Evolutionary conservation across 2,797 vertebrate species (phyloP).

Genomic region (Triplophysa yarkandensis): DNA sequence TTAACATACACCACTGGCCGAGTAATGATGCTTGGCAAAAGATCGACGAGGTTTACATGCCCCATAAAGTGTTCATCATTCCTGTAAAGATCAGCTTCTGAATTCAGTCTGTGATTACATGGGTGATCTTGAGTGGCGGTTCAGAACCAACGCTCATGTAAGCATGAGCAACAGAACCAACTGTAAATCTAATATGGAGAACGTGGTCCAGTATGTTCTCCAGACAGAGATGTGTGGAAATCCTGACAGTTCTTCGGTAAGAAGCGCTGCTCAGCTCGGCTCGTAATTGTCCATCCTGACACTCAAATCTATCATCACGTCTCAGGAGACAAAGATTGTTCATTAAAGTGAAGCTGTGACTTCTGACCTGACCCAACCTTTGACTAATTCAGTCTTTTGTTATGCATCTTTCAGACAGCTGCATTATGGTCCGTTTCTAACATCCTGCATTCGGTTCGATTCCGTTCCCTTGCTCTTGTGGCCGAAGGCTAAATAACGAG

Average conservation of each 20-base stretch:
- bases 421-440: constrained; percentile 4
- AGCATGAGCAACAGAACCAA: too few species aligned
- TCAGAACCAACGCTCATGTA: too few species aligned
- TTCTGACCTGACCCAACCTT: neutral
- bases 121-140: too few species aligned
- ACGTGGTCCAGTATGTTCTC: neutral
- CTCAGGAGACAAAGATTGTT: constrained; percentile 29
- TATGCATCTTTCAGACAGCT: constrained; percentile 6
- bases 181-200: too few species aligned
- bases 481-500: neutral
- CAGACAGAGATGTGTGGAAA: constrained; percentile 31
- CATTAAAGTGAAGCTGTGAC: neutral
- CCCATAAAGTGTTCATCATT: too few species aligned
- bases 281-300: constrained; percentile 32
- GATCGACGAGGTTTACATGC: neutral
- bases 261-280: constrained; percentile 14
- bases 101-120: too few species aligned
- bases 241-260: constrained; percentile 23
- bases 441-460: neutral
- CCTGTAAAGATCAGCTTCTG: too few species aligned
- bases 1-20: constrained; percentile 62
- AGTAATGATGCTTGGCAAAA: constrained; percentile 66
- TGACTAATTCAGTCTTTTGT: constrained; percentile 14
- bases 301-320: constrained; percentile 38
- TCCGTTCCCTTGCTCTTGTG: constrained; percentile 8